phyloP scores from a whole-genome alignment of 1,140 invertebrate species.

The Chymomyza costata region DNA sequence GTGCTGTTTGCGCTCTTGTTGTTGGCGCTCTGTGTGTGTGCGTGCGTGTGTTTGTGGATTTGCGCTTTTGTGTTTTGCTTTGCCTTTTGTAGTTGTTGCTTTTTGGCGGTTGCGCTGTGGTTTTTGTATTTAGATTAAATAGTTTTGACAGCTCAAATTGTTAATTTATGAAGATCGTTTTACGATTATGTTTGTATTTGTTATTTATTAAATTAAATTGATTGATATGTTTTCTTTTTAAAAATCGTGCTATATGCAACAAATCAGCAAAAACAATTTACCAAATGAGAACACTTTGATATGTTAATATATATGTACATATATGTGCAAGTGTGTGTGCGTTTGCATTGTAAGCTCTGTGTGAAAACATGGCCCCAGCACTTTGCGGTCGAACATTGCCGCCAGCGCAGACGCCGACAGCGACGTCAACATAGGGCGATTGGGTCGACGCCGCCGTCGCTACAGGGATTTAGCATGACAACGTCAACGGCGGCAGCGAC shows the following conservation, averaged over 20 bases:
- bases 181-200: conserved; percentile 13
- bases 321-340: conserved; percentile 13
- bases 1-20: conserved; percentile 67
- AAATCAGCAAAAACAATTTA: conserved; percentile 45
- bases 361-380: conserved; percentile 70
- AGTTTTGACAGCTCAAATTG: conserved; percentile 61
- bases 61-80: conserved; percentile 53
- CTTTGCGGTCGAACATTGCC: conserved; percentile 60
- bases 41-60: conserved; percentile 39
- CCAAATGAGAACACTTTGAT: conserved; percentile 69
- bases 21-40: neutral
- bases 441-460: conserved; percentile 38
- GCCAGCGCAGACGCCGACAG: conserved; percentile 13
- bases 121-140: conserved; percentile 67
- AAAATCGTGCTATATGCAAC: neutral
- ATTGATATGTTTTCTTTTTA: too few species aligned
- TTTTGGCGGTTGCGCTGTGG: conserved; percentile 30
- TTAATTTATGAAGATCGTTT: conserved; percentile 12
- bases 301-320: conserved; percentile 56
- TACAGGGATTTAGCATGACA: conserved; percentile 63
- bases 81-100: conserved; percentile 17
- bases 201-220: conserved; percentile 8
- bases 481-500: conserved; percentile 34
- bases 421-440: conserved; percentile 11
- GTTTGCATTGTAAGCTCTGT: conserved; percentile 63